Evolutionary conservation across 1,140 invertebrate genomes (phyloP).

Genomic region (Diprion similis): DNA sequence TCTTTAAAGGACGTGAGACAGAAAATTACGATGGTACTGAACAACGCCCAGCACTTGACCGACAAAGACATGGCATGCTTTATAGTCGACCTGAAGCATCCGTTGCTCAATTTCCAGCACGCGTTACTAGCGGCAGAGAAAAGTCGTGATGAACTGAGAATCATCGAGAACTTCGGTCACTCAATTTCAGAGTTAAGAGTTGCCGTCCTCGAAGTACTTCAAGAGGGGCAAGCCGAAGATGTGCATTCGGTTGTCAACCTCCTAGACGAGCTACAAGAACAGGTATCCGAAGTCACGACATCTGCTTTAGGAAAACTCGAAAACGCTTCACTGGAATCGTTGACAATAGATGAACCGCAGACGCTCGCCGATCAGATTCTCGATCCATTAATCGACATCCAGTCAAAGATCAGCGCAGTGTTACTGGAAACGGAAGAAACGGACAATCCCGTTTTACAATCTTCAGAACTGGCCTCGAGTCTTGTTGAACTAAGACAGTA

Average conservation of each 20-base stretch:
- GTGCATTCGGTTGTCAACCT: background rate
- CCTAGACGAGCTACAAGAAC: conserved; percentile 14
- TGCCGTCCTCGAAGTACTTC: background rate
- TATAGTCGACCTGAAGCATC: conserved; percentile 7
- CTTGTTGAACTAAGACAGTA: conserved; percentile 45
- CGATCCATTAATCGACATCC: conserved; percentile 50
- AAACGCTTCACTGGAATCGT: conserved; percentile 16
- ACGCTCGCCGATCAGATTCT: conserved; percentile 45
- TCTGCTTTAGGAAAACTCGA: background rate
- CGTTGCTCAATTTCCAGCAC: conserved; percentile 10
- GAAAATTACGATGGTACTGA: background rate
- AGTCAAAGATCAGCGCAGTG: conserved; percentile 43
- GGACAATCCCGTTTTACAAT: conserved; percentile 24
- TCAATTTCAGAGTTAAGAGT: conserved; percentile 12
- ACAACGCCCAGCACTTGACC: background rate
- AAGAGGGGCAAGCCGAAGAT: conserved; percentile 11
- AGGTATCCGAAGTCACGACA: conserved; percentile 9
- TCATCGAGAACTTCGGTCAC: conserved; percentile 4
- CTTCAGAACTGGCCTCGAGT: conserved; percentile 34
- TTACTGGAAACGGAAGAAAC: conserved; percentile 41
- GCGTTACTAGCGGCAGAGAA: background rate
- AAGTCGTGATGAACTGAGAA: background rate
- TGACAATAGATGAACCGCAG: conserved; percentile 24
- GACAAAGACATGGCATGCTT: background rate
- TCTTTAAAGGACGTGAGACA: background rate